Evolutionary conservation across 1,140 invertebrate genomes (phyloP).

Genomic region (Notospermus geniculatus): DNA sequence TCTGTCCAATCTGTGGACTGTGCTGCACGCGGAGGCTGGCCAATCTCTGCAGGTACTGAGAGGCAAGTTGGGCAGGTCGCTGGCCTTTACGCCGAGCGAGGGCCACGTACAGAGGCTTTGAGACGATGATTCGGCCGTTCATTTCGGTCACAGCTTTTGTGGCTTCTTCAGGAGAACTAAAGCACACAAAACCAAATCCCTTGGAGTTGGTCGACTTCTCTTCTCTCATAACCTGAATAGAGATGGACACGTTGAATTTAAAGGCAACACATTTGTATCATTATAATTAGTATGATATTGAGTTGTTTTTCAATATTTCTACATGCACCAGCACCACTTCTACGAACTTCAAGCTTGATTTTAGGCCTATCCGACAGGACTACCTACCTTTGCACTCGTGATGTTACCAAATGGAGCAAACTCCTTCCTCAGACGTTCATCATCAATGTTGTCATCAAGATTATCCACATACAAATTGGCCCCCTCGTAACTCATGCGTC

Average conservation of each 20-base stretch:
- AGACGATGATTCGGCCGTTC: slow-evolving; percentile 94
- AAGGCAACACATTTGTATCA: no score
- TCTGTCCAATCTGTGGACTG: slow-evolving; percentile 34
- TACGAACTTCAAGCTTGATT: no score
- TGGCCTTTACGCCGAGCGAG: slow-evolving; percentile 98
- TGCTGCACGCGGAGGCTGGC: slow-evolving; percentile 90
- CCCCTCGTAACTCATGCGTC: slow-evolving; percentile 81
- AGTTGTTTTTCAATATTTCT: no score
- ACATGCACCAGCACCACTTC: no score
- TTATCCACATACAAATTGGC: slow-evolving; percentile 99
- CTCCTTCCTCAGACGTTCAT: slow-evolving; percentile 90
- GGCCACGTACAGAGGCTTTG: slow-evolving; percentile 97
- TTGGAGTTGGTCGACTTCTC: slow-evolving; percentile 65
- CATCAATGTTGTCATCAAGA: slow-evolving; percentile 95
- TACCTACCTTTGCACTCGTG: slow-evolving; percentile 85
- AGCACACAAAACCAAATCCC: slow-evolving; percentile 99
- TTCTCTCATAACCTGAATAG: slow-evolving; percentile 56
- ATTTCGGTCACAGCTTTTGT: slow-evolving; percentile 98
- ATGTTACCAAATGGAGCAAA: slow-evolving; percentile 94
- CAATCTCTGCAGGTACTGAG: slow-evolving; percentile 97
- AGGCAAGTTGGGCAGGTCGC: slow-evolving; percentile 93
- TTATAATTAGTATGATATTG: no score
- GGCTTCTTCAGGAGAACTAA: slow-evolving; percentile 96
- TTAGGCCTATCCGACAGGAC: no score
- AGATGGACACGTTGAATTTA: no score